phyloP scores from a whole-genome alignment of 64 coral and sea anemone genomes.

The Dendronephthya gigantea region DNA sequence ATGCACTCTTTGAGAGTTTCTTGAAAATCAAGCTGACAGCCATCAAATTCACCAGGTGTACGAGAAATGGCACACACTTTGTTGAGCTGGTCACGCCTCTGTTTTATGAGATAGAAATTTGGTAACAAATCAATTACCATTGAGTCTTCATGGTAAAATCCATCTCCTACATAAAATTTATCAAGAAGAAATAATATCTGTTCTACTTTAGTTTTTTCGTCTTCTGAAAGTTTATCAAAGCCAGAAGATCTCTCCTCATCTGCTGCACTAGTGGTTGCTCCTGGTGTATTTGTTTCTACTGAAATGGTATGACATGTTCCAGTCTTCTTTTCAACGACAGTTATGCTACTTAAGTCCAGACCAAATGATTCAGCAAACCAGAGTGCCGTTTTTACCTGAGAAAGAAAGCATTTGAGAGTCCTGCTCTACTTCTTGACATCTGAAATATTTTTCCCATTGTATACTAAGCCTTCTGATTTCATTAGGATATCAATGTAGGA shows the following conservation, averaged over 20 bases:
- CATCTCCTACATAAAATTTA: neutral
- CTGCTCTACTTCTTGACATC: neutral
- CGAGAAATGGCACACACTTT: neutral
- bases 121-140: neutral
- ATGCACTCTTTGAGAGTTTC: neutral
- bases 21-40: neutral
- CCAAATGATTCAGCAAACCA: constrained; percentile 5
- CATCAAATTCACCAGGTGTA: neutral
- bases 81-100: neutral
- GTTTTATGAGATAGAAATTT: neutral
- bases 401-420: neutral
- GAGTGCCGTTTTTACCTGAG: neutral
- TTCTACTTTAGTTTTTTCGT: neutral
- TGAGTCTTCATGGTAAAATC: neutral
- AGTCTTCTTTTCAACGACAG: neutral
- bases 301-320: neutral
- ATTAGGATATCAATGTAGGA: neutral
- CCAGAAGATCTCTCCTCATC: neutral
- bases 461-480: neutral
- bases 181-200: neutral
- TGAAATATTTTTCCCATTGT: neutral
- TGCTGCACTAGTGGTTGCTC: neutral
- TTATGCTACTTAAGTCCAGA: neutral
- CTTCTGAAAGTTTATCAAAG: neutral
- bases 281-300: neutral